phyloP scores from a whole-genome alignment of 2,113 vertebrate genomes.

The Pavo muticus region DNA sequence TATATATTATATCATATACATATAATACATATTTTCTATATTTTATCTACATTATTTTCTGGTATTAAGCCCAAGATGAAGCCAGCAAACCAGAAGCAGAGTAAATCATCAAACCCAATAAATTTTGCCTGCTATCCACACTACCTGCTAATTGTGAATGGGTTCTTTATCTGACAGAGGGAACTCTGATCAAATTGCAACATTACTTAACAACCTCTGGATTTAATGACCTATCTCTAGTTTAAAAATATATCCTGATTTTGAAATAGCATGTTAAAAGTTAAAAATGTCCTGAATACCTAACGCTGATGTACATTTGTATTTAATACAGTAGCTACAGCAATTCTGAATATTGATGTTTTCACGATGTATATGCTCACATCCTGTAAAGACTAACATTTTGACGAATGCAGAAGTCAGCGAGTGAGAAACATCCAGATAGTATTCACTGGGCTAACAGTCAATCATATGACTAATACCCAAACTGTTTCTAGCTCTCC shows the following conservation, averaged over 20 bases:
- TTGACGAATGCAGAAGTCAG: background rate
- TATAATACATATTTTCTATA: too few species aligned
- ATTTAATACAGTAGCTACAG: background rate
- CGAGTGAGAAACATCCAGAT: background rate
- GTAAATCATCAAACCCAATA: background rate
- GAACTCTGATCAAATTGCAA: background rate
- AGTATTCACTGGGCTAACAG: background rate
- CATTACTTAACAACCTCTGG: background rate
- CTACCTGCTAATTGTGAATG: background rate
- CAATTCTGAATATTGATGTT: background rate
- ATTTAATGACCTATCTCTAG: background rate
- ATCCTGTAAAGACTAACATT: background rate
- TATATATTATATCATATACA: background rate
- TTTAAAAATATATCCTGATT: background rate
- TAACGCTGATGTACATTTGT: background rate
- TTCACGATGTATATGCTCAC: background rate
- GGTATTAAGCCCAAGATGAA: background rate
- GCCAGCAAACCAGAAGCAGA: background rate
- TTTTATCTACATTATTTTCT: background rate
- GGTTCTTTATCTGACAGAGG: background rate
- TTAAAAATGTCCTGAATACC: background rate
- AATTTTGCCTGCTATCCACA: background rate
- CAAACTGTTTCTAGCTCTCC: background rate
- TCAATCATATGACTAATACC: background rate
- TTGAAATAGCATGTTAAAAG: background rate